These are phyloP conservation scores for Aeoliscus strigatus DNA, from an alignment of 2,797 vertebrate genomes.

Conservation along the genomic window DNA sequence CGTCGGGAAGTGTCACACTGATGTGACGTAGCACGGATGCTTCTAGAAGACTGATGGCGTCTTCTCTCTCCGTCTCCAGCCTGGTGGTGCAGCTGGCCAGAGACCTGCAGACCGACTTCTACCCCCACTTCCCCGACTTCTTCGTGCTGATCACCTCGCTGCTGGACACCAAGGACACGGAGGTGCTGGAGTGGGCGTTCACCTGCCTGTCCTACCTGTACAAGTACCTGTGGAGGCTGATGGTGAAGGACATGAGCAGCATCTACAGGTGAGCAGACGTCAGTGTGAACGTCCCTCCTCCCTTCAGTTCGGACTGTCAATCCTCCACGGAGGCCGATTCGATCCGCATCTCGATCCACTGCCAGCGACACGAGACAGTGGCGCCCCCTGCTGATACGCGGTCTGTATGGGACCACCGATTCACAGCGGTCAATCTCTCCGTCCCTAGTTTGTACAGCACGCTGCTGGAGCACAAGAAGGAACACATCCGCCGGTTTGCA, in stretches of 20 bases:
- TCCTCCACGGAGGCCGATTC: no score
- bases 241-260: conserved; percentile 90
- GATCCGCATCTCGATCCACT: no score
- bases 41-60: not conserved
- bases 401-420: no score
- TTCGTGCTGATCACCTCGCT: conserved; percentile 84
- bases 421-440: conserved; percentile 1
- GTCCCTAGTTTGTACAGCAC: conserved; percentile 86
- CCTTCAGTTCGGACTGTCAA: no score
- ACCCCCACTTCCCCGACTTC: conserved; percentile 92
- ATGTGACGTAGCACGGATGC: no score
- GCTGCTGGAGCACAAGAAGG: conserved; percentile 89
- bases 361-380: no score
- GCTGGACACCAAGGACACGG: conserved; percentile 91
- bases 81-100: conserved; percentile 93
- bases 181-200: conserved; percentile 91
- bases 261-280: conserved; percentile 85
- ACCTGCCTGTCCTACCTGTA: conserved; percentile 94
- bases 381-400: no score
- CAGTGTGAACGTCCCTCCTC: no score
- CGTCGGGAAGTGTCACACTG: no score
- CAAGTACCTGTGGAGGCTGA: conserved; percentile 95
- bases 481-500: conserved; percentile 94
- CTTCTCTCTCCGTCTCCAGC: conserved; percentile 58
- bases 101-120: conserved; percentile 96